These are phyloP conservation scores for Macrobrachium rosenbergii DNA, from an alignment of 1,140 invertebrate species.

Conservation along the genomic window DNA sequence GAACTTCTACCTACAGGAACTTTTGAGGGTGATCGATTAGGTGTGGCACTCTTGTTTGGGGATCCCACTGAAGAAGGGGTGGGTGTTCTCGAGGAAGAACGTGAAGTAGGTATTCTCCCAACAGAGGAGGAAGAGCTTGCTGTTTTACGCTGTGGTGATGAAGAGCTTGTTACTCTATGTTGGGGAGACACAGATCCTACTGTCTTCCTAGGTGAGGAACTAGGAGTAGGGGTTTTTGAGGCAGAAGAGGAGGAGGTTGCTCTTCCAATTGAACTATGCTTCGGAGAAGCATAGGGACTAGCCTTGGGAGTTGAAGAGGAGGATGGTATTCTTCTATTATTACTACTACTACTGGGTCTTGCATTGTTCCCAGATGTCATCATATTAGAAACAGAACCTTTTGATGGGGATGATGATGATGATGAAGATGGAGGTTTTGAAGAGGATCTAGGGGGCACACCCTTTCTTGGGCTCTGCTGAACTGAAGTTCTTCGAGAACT, in stretches of 20 bases:
- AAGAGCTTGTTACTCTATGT: neutral
- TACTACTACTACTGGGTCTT: slow-evolving; percentile 1
- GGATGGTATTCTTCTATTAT: neutral
- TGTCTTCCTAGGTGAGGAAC: slow-evolving; percentile 36
- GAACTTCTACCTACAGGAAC: slow-evolving; percentile 25
- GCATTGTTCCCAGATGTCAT: neutral
- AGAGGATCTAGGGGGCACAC: slow-evolving; percentile 2
- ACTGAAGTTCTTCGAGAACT: slow-evolving; percentile 1
- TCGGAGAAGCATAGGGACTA: slow-evolving; percentile 33
- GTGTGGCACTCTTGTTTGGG: slow-evolving; percentile 17
- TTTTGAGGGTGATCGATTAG: slow-evolving; percentile 40
- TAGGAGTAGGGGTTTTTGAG: slow-evolving; percentile 45
- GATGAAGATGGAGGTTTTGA: slow-evolving; percentile 22
- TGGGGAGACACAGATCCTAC: neutral
- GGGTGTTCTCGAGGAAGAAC: slow-evolving; percentile 44
- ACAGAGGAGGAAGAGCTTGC: neutral
- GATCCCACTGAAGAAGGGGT: slow-evolving; percentile 41
- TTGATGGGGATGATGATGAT: slow-evolving; percentile 21
- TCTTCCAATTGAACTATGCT: slow-evolving; percentile 19
- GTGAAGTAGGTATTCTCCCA: slow-evolving; percentile 25
- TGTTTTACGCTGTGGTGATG: slow-evolving; percentile 13
- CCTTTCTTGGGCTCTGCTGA: slow-evolving; percentile 11
- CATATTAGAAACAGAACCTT: slow-evolving; percentile 3
- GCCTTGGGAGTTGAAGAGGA: slow-evolving; percentile 25
- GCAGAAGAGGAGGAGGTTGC: slow-evolving; percentile 18